Evolutionary conservation across 1,140 invertebrate species (phyloP).

Genomic region (Monochamus saltuarius): DNA sequence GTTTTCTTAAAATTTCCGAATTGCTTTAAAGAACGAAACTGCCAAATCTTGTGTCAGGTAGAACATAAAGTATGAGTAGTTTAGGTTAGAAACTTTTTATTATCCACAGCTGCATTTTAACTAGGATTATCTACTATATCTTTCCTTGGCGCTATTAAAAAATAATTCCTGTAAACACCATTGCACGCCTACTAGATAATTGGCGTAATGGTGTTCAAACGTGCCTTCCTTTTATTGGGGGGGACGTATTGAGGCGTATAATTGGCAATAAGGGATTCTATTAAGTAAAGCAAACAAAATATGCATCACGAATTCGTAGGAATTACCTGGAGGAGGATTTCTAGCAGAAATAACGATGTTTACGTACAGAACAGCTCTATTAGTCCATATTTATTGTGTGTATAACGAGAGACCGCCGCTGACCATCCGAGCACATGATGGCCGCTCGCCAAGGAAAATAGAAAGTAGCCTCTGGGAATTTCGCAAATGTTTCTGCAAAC

Average conservation of each 20-base stretch:
- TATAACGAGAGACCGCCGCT: slow-evolving; percentile 42
- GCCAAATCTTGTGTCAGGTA: too few relatives aligned
- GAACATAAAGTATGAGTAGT: too few relatives aligned
- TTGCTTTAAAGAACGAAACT: too few relatives aligned
- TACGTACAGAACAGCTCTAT: slow-evolving; percentile 47
- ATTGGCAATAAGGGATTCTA: slow-evolving; percentile 29
- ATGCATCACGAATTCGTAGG: slow-evolving; percentile 30
- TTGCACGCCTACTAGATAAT: neutral
- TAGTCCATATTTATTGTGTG: slow-evolving; percentile 50
- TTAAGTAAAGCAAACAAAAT: slow-evolving; percentile 37
- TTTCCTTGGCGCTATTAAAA: slow-evolving; percentile 1
- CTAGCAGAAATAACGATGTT: slow-evolving; percentile 49
- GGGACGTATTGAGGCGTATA: slow-evolving; percentile 15
- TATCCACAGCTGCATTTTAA: too few relatives aligned
- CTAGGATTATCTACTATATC: neutral
- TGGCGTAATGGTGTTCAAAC: slow-evolving; percentile 14
- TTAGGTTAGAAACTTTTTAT: too few relatives aligned
- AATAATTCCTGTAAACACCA: slow-evolving; percentile 7
- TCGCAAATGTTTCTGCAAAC: slow-evolving; percentile 14
- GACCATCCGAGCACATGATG: slow-evolving; percentile 42
- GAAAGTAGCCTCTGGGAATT: slow-evolving; percentile 37
- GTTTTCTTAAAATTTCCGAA: too few relatives aligned
- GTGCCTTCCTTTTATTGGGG: slow-evolving; percentile 2
- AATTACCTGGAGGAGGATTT: slow-evolving; percentile 24
- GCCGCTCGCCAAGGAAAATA: slow-evolving; percentile 36